These are phyloP conservation scores for Macaca mulatta DNA, from an alignment of 2,113 vertebrate genomes.

Conservation along the genomic window DNA sequence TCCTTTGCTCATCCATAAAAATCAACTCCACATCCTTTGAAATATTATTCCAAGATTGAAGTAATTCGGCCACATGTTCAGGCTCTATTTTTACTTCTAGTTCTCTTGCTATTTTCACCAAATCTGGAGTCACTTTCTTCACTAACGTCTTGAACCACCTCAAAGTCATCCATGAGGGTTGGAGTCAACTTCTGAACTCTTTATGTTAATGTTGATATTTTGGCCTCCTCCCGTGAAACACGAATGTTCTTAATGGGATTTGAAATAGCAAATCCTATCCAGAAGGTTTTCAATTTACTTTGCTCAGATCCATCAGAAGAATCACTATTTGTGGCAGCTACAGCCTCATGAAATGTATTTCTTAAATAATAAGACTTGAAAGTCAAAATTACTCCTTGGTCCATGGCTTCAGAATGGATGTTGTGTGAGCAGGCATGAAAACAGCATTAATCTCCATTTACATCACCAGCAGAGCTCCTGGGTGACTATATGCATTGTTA, in stretches of 20 bases:
- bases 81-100: neutral
- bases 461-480: neutral
- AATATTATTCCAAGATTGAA: neutral
- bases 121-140: neutral
- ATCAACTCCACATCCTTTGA: neutral
- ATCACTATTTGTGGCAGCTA: neutral
- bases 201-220: neutral
- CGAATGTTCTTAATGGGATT: neutral
- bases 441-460: neutral
- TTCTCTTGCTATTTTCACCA: neutral
- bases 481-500: neutral
- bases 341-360: neutral
- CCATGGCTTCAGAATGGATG: neutral
- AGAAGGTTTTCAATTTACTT: neutral
- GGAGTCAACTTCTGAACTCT: neutral
- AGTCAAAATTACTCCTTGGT: neutral
- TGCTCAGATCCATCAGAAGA: neutral
- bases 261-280: neutral
- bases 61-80: neutral
- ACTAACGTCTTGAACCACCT: neutral
- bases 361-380: neutral
- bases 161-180: neutral
- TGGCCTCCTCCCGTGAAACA: neutral
- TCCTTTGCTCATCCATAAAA: neutral
- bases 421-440: neutral